Evolutionary conservation across 2,113 vertebrate species (phyloP), one percentile per base, ranked within the genome.

Genomic region (Platichthys flesus): DNA sequence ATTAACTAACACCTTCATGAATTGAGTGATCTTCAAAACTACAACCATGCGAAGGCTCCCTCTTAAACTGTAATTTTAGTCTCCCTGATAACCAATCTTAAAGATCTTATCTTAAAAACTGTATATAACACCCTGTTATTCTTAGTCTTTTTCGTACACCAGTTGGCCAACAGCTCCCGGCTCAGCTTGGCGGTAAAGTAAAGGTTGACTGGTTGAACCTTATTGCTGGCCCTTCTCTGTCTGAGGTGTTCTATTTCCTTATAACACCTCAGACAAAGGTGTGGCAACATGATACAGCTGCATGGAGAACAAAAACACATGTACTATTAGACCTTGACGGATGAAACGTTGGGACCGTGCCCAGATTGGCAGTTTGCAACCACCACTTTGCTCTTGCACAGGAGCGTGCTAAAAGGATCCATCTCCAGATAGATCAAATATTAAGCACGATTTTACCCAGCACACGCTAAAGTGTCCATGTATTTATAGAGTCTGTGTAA

Each of bases 221-320:
- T 66, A 60, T 69, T 64, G 54, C 24, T 37, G 9, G 67, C 15
- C 54, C 70, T 54, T 8, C 66, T 76, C 70, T 15, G 59, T 71
- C 59, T 18, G 31, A 45, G 56, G 77, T 63, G 74, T 86, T 58
- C 77, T 49, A 47, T 81, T 76, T 84, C 76, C 68, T 56, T 31
- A 67, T 66, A 56, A 55, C 74, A 83, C 67, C n/a, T 31, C 57
- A 67, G 58, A 71, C 79, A 70, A 66, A 71, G 85, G 69, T 67
- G 71, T 70, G 7, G 79, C 20, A 86, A 89, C 85, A 67, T 49
- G 78, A 89, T 31, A 52, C 78, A 60, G 28, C 58, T 57, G 58
- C 13, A 24, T 21, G 51, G 52, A 75, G 59, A 81, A 84, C 64
- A 84, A 70, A 74, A 68, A 78, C 73, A 80, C 24, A 68, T 79